Base-by-base conservation (phyloP, 2,113 vertebrate genomes). In the Columbina picui region DNA sequence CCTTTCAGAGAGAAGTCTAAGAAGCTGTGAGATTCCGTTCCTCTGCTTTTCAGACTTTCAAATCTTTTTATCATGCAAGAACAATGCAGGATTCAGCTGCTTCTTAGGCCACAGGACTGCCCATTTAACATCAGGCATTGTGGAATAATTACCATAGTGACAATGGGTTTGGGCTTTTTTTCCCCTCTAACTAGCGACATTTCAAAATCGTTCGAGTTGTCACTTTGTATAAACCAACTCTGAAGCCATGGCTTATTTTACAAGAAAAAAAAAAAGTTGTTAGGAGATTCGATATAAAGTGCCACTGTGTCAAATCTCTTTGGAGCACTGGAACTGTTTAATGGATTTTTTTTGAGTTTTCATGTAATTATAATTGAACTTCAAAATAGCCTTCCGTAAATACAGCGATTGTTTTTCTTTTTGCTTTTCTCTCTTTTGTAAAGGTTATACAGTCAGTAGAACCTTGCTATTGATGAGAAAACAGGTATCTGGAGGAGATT, bases 21-120 rank as follows among this genome's bases (percentile, higher is more conserved):
- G 98, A 98, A 98, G 98, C 98, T 98, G 98, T 98, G 98, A 98
- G 98, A 98, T 98, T 98, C 97, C n/a, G 97, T 96, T 98, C 98
- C 98, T 96, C 95, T 98, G 98, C 98, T 98, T 98, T 99, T 98
- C 98, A 99, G 96, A 91, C 97, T 96, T 92, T 93, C 98, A 98
- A 98, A 99, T 98, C 98, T 99, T 98, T 99, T 99, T 99, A 99
- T 99, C 98, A 90, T 97, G 96, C 93, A 77, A 69, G 96, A 96
- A 99, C 99, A 99, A 99, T 99, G 98, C 98, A 85, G 98, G 98
- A 98, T 98, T 98, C 98, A 99, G 98, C 96, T 89, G 96, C 97
- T 96, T 97, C 94, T 92, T 76, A 84, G 92, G 97, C 96, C 97
- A 96, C 93, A 97, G 96, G 93, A 97, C 97, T 98, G 97, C 96